Evolutionary conservation across 2,888 invertebrate genomes (phyloP).

Genomic region (Chalcis sispes): DNA sequence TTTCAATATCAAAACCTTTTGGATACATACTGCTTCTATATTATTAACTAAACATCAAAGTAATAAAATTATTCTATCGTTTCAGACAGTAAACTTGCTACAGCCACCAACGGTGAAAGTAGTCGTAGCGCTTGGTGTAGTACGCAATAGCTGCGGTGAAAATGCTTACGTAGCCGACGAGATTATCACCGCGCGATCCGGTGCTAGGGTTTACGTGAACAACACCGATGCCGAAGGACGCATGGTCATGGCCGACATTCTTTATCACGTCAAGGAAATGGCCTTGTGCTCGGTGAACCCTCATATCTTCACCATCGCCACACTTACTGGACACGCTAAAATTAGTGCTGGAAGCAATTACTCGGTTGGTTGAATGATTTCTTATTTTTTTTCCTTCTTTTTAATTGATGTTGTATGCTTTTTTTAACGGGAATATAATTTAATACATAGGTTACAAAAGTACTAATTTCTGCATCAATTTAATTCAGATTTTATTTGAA

Average conservation of each 20-base stretch:
- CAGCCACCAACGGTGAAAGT: constrained; percentile 86
- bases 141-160: constrained; percentile 93
- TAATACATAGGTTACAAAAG: neutral
- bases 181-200: constrained; percentile 88
- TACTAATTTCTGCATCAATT: neutral
- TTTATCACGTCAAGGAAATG: constrained; percentile 85
- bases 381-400: neutral
- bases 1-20: too few relatives aligned
- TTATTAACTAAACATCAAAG: too few relatives aligned
- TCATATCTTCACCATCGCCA: constrained; percentile 93
- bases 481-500: too few relatives aligned
- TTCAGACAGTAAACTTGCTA: constrained; percentile 81
- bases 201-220: constrained; percentile 89
- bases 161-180: constrained; percentile 94
- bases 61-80: neutral
- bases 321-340: constrained; percentile 91
- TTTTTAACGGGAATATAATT: too few relatives aligned
- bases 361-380: constrained; percentile 78
- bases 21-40: too few relatives aligned
- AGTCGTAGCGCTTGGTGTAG: constrained; percentile 89
- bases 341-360: constrained; percentile 84
- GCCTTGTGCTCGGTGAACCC: constrained; percentile 85
- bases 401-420: neutral
- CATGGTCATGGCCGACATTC: constrained; percentile 93
- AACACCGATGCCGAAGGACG: constrained; percentile 97